Evolutionary conservation across 2,797 vertebrate genomes (phyloP), one percentile per base, ranked within the genome.

Genomic region (Characodon lateralis): DNA sequence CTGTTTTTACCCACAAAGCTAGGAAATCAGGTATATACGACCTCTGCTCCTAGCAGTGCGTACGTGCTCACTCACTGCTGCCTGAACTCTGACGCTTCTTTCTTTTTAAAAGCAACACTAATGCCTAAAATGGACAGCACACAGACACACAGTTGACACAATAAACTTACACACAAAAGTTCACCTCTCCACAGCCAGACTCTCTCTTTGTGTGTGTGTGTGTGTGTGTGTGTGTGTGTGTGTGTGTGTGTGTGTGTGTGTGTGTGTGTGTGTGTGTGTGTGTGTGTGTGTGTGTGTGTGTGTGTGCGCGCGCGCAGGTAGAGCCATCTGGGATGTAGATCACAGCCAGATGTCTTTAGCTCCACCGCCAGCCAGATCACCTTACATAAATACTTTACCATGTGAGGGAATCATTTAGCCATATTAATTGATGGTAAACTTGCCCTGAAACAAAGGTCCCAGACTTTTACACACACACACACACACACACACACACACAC

Each of bases 391-490:
- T 96, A 91, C 95, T 97, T 96, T 96, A 94, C 95, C 96, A 97
- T 96, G 95, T 95, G 96, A 96, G 96, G 96, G 94, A 96, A 96
- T 97, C 96, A 97, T 97, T 97, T 96, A 94, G 94, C 89, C 95
- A 96, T 95, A 96, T 98, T 98, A 96, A 97, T 97, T 96, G 96
- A 97, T 95, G 94, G 97, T 96, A 97, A 97, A 96, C 96, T 96
- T 95, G 96, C 96, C 95, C 95, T 95, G 95, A 94, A 96, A 97
- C 93, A 93, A 91, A 93, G 88, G 85, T 90, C 89, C 86, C 85
- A 81, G 80, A 84, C 86, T 83, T 66, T 78, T 73, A 74, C 82
- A 78, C 82, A 81, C 73, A 76, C 74, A 73, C 72, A 24, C 74
- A 70, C 81, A 76, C 35, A 73, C 70, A 78, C 88, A 83, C 74